Percentiles rank a stretch among this genome's conserved stretches.
Evolutionary conservation across 2,888 invertebrate genomes (phyloP).

Genomic region (Acrobasis repandana): DNA sequence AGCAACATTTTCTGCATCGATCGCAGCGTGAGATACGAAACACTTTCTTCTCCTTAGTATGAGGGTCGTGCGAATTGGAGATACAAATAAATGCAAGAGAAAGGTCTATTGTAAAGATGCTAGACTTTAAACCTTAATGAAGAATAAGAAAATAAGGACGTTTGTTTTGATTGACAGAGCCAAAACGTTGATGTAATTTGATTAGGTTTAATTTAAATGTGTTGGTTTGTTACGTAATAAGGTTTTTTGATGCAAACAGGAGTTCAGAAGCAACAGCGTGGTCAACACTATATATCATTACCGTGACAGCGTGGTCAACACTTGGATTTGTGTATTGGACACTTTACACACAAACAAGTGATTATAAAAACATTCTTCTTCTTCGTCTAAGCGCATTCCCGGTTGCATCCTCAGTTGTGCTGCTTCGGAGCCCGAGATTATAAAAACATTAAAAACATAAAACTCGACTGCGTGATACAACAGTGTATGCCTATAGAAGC

Average conservation of each 20-base stretch:
- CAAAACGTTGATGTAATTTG: constrained; percentile 8
- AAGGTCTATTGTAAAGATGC: not conserved
- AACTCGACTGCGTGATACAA: too few relatives aligned
- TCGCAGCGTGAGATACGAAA: not conserved
- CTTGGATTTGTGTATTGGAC: too few relatives aligned
- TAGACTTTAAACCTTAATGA: not conserved
- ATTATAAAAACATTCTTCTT: too few relatives aligned
- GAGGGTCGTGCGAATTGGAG: constrained; percentile 6
- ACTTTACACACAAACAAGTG: too few relatives aligned
- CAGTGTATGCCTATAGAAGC: too few relatives aligned
- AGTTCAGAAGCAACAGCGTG: too few relatives aligned
- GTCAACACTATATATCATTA: too few relatives aligned
- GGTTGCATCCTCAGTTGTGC: too few relatives aligned
- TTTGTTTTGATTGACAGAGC: not conserved
- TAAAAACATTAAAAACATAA: too few relatives aligned
- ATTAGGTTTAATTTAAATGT: constrained; percentile 5
- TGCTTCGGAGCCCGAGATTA: too few relatives aligned
- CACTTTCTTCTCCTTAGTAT: constrained; percentile 22
- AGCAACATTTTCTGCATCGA: not conserved
- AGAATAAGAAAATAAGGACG: not conserved
- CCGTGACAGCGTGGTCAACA: too few relatives aligned
- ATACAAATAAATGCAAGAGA: constrained; percentile 6
- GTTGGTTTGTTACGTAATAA: constrained; percentile 8
- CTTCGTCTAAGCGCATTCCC: too few relatives aligned
- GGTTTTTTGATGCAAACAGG: not conserved